These are phyloP conservation scores for Chelon labrosus DNA, from an alignment of 2,797 vertebrate genomes.

Conservation along the genomic window DNA sequence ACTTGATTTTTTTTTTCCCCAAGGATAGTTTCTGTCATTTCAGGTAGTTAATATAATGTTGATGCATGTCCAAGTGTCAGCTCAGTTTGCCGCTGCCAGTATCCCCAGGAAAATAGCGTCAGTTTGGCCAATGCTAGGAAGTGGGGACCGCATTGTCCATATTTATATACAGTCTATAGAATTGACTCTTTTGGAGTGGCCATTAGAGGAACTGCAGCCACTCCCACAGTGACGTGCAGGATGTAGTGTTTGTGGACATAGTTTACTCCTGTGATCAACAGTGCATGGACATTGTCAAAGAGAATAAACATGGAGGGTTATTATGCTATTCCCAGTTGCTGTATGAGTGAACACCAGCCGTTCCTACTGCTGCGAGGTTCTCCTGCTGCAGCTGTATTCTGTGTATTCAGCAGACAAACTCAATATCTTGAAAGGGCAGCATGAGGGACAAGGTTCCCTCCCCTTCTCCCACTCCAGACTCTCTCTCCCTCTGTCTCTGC, in stretches of 20 bases:
- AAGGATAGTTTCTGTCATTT: no score
- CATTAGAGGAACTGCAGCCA: neutral
- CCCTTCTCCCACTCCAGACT: constrained; percentile 37
- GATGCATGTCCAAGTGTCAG: no score
- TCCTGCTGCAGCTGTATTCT: constrained; percentile 53
- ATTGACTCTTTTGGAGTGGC: no score
- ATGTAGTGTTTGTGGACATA: neutral
- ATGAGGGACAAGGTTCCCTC: constrained; percentile 60
- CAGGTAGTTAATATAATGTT: no score
- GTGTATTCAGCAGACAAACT: constrained; percentile 76
- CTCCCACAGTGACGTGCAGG: neutral
- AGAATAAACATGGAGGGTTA: constrained; percentile 36
- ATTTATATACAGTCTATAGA: no score
- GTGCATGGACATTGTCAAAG: constrained; percentile 8
- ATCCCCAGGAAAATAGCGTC: no score
- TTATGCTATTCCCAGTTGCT: constrained; percentile 41
- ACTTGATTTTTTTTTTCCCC: no score
- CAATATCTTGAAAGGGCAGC: constrained; percentile 79
- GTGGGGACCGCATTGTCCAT: no score
- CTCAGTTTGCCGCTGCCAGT: no score
- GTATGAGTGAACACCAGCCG: constrained; percentile 16
- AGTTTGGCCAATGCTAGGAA: no score
- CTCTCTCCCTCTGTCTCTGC: constrained; percentile 39
- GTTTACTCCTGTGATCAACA: constrained; percentile 5
- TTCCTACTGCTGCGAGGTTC: constrained; percentile 21